Evolutionary conservation across 1,140 invertebrate species (phyloP), one percentile per base, ranked within the genome.

Genomic region (Ceratina calcarata): DNA sequence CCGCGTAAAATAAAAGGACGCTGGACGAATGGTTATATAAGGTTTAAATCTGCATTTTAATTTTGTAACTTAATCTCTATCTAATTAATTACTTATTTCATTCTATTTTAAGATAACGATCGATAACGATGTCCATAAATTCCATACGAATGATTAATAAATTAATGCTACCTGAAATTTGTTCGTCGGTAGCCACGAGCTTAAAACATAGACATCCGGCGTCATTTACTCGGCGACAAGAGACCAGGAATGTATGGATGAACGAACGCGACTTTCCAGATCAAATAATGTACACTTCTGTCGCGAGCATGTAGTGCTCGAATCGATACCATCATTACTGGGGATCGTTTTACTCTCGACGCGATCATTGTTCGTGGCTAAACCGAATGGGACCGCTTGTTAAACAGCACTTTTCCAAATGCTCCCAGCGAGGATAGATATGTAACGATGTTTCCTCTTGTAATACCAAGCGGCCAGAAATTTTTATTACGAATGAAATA

Each of bases 321-420:
- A 83, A 87, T 87, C 83, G 82, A 86, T 87, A 83, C 61, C 72
- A 60, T 86, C 80, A 85, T 87, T 86, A 87, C 83, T 60, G 85
- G 82, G 72, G 53, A 68, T 74, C 81, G 78, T 70, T 85, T 76
- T 45, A 64, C 18, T 49, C 58, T 67, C 60, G 62, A 20, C 68
- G 71, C 57, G 69, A 24, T 64, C 67, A 78, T 85, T 86, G 83
- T 85, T 85, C 70, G 37, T 64, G 64, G 66, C 27, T 81, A 76
- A 85, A 86, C 80, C 71, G 66, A 80, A 83, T 83, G 67, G 24
- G 60, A 55, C 37, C 62, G 51, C 65, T 76, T 70, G 57, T 37
- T 37, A 37, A 66, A 76, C 61, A 45, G n/a, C 55, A 57, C 32
- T 62, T 49, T 62, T 32, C 13, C 18, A 32, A 16, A 13, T 32